Evolutionary conservation across 1,140 invertebrate genomes (phyloP).

Genomic region (Tetragonula clypearis): DNA sequence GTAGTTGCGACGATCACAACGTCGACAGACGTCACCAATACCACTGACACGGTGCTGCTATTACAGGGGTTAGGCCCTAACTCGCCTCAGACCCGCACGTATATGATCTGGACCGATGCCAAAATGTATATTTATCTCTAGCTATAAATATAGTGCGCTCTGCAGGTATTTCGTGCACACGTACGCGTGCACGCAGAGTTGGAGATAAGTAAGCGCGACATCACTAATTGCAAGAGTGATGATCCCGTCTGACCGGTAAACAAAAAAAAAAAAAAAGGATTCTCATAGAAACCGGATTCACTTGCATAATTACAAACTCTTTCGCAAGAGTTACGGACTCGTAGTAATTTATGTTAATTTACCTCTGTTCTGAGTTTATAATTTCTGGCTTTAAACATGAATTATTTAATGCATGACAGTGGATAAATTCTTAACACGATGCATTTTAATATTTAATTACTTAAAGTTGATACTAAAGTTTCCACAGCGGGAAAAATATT

Average conservation of each 20-base stretch:
- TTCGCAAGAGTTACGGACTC: too few species aligned
- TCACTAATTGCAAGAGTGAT: neutral
- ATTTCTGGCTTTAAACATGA: too few species aligned
- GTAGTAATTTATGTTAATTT: too few species aligned
- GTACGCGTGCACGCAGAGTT: neutral
- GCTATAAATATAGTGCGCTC: slow-evolving; percentile 78
- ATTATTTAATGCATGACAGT: too few species aligned
- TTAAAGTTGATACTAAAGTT: too few species aligned
- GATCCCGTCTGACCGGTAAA: neutral
- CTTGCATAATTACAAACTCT: neutral
- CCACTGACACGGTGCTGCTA: slow-evolving; percentile 72
- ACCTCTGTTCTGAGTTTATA: too few species aligned
- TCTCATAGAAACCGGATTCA: neutral
- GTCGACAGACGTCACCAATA: slow-evolving; percentile 63
- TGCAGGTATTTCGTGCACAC: slow-evolving; percentile 1
- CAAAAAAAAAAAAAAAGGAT: neutral
- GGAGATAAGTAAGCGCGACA: slow-evolving; percentile 27
- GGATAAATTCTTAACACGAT: neutral
- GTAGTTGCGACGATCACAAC: slow-evolving; percentile 27
- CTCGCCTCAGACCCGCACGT: slow-evolving; percentile 63
- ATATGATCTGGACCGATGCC: slow-evolving; percentile 74
- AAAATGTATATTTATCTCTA: slow-evolving; percentile 80
- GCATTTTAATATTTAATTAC: neutral
- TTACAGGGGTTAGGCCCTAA: slow-evolving; percentile 73
- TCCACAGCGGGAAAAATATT: too few species aligned